Conservation (phyloP, 2,113 vertebrate species). For the Copsychus sechellarum region DNA sequence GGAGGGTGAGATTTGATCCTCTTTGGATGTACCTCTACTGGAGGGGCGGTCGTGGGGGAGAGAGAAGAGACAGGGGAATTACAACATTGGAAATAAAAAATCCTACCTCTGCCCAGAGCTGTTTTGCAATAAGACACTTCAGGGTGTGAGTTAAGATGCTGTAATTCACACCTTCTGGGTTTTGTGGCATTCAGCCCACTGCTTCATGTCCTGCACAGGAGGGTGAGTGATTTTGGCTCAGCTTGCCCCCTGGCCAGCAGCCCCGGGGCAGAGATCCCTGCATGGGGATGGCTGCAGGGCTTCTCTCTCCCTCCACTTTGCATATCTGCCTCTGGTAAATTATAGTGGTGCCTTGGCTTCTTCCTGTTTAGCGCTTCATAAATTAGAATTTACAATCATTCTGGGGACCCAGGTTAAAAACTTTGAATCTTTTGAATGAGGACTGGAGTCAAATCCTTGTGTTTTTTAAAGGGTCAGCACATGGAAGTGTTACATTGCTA, state of each 20-base stretch:
- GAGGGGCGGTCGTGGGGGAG: not conserved
- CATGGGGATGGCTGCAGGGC: not conserved
- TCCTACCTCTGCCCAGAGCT: not conserved
- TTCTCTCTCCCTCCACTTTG: not conserved
- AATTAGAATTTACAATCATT: not conserved
- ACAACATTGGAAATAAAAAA: not conserved
- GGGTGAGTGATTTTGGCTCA: not conserved
- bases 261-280: not conserved
- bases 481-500: not conserved
- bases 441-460: not conserved
- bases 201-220: not conserved
- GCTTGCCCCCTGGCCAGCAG: not conserved
- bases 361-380: conserved; percentile 9
- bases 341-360: not conserved
- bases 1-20: conserved; percentile 19
- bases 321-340: not conserved
- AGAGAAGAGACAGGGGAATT: conserved; percentile 11
- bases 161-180: conserved; percentile 36
- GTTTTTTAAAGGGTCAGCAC: not conserved
- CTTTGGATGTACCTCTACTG: not conserved
- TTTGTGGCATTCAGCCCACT: not conserved
- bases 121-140: not conserved
- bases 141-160: conserved; percentile 23
- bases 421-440: not conserved
- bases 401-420: not conserved